Conservation (phyloP, 2,888 invertebrate genomes). For the Laothoe populi region DNA sequence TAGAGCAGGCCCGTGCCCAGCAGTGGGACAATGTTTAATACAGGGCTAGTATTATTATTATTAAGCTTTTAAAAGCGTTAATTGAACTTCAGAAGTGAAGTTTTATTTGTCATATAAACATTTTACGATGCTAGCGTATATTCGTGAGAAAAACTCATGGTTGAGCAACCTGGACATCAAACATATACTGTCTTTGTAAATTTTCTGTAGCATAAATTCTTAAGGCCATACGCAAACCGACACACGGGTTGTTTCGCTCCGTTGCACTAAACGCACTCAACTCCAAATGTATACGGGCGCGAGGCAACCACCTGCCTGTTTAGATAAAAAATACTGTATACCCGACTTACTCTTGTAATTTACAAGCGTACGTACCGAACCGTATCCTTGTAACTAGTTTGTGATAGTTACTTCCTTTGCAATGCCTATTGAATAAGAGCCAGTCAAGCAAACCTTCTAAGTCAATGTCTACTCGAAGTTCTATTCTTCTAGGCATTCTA, state of each 20-base stretch:
- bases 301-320: constrained; percentile 47
- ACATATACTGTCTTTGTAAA: not conserved
- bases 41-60: too few species aligned
- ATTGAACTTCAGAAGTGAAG: too few species aligned
- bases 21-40: too few species aligned
- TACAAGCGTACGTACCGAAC: constrained; percentile 16
- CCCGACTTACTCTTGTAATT: constrained; percentile 35
- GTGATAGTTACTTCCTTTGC: constrained; percentile 23
- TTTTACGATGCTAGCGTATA: too few species aligned
- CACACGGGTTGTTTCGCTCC: constrained; percentile 20
- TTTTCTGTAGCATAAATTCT: constrained; percentile 7
- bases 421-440: not conserved
- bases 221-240: constrained; percentile 12
- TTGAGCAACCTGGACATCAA: not conserved
- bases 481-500: not conserved
- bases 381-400: constrained; percentile 18
- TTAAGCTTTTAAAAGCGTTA: too few species aligned
- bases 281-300: constrained; percentile 50
- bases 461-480: not conserved
- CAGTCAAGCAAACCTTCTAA: constrained; percentile 5
- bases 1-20: too few species aligned
- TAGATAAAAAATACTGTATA: constrained; percentile 39
- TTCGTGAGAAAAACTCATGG: too few species aligned
- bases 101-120: too few species aligned
- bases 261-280: constrained; percentile 26